Base-by-base conservation (phyloP, 2,113 vertebrate genomes). In the Rhizomys pruinosus region DNA sequence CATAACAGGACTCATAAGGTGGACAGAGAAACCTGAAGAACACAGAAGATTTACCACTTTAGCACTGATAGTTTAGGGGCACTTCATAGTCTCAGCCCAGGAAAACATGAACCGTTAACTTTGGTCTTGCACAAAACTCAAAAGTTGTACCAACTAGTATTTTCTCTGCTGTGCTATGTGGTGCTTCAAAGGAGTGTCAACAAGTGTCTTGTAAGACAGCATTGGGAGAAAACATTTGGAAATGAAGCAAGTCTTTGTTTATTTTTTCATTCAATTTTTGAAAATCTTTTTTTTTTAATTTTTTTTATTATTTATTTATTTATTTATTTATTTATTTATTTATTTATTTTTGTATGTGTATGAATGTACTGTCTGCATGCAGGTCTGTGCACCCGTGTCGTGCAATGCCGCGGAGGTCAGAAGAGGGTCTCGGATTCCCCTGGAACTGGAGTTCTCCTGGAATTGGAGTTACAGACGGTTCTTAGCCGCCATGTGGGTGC, bases 1-100 rank as follows among this genome's bases (percentile, higher is more conserved):
- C 84, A 68, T 66, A 87, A 34, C 90, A 78, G 44, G 52, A 68
- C 86, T 95, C 74, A 44, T 32, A 78, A 57, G 42, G 77, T 29
- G 57, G 68, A 89, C 37, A 57, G 94, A 81, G 52, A 55, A 71
- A 47, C 59, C 76, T 73, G 64, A n/a, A 92, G 68, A 39, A 73
- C 32, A 23, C 73, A 66, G 63, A 78, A 74, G 85, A 73, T 84
- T 96, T 57, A 88, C 47, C 16, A 34, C 69, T 47, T 63, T 88
- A 57, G 84, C 42, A 42, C 0, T 63, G 57, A 47, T 20, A 42
- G n/a, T n/a, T 78, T 39, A 82, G 44, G 63, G 69, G 1, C 29
- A 84, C 25, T 47, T 32, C 27, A n/a, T 15, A 84, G 39, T 89
- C 27, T 72, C 61, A 89, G 47, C 29, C 13, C 42, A n/a, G 13